Evolutionary conservation across 1,140 invertebrate species (phyloP).

Genomic region (Telenomus remus): DNA sequence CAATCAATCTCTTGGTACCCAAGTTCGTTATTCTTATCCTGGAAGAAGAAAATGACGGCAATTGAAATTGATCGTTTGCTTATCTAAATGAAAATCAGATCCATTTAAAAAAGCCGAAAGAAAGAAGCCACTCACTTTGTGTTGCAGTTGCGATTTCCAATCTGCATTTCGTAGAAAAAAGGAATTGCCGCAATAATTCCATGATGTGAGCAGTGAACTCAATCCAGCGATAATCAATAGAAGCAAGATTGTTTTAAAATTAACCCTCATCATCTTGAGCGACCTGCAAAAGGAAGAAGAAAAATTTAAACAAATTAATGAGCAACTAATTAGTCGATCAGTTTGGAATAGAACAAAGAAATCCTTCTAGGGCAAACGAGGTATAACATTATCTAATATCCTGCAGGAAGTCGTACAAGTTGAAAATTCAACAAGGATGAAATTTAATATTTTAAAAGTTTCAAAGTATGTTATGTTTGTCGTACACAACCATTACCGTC

Average conservation of each 20-base stretch:
- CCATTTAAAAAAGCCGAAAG: too few species aligned
- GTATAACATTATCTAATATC: not conserved
- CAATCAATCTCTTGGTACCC: constrained; percentile 89
- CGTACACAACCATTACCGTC: too few species aligned
- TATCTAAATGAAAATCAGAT: too few species aligned
- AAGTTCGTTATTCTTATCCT: constrained; percentile 67
- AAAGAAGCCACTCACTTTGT: constrained; percentile 59
- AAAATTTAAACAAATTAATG: not conserved
- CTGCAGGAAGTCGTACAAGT: not conserved
- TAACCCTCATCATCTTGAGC: constrained; percentile 73
- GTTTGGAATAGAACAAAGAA: too few species aligned
- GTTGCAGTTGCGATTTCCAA: constrained; percentile 78
- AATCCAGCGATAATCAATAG: constrained; percentile 68
- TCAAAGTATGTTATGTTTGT: not conserved
- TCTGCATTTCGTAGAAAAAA: constrained; percentile 64
- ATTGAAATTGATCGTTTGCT: not conserved
- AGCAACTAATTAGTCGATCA: too few species aligned
- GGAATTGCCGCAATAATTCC: constrained; percentile 69
- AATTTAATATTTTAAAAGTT: not conserved
- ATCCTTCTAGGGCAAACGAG: too few species aligned
- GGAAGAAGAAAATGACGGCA: constrained; percentile 31
- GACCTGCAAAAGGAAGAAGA: constrained; percentile 55
- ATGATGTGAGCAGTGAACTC: constrained; percentile 72
- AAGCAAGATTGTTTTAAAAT: constrained; percentile 71
- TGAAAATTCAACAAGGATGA: too few species aligned